These are phyloP conservation scores for Notothenia coriiceps DNA, from an alignment of 2,113 vertebrate species.

Conservation along the genomic window DNA sequence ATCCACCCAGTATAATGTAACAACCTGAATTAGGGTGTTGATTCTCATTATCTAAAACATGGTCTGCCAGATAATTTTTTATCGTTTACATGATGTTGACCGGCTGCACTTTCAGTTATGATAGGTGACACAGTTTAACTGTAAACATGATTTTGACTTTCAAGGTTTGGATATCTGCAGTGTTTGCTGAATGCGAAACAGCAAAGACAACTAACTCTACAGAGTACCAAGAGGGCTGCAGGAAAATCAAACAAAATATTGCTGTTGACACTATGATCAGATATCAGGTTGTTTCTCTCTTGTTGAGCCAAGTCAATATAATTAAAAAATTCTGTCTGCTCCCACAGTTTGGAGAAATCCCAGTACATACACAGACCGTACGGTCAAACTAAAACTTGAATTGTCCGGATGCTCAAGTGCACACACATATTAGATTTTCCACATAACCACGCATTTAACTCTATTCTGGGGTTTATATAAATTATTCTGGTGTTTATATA, in stretches of 20 bases:
- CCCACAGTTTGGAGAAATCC: neutral
- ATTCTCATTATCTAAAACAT: constrained; percentile 22
- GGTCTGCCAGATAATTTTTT: constrained; percentile 25
- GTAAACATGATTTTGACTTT: neutral
- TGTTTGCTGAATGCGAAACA: constrained; percentile 49
- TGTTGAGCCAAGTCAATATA: neutral
- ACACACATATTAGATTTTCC: neutral
- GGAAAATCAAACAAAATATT: constrained; percentile 13
- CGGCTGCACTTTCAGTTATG: neutral
- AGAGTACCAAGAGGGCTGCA: neutral
- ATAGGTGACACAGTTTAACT: constrained; percentile 13
- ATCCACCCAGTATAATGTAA: neutral
- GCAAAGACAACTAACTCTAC: constrained; percentile 33
- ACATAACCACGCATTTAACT: neutral
- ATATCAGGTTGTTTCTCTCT: neutral
- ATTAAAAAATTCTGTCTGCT: constrained; percentile 1
- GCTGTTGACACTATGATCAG: constrained; percentile 4
- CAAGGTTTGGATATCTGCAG: constrained; percentile 1
- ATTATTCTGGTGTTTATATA: neutral
- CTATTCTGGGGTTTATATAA: neutral
- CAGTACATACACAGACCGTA: too few species aligned
- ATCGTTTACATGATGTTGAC: constrained; percentile 7
- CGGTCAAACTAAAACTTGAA: neutral
- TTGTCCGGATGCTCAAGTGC: neutral
- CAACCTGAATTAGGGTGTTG: constrained; percentile 1